phyloP scores from a whole-genome alignment of 2,113 vertebrate genomes.

The Pedionomus torquatus region DNA sequence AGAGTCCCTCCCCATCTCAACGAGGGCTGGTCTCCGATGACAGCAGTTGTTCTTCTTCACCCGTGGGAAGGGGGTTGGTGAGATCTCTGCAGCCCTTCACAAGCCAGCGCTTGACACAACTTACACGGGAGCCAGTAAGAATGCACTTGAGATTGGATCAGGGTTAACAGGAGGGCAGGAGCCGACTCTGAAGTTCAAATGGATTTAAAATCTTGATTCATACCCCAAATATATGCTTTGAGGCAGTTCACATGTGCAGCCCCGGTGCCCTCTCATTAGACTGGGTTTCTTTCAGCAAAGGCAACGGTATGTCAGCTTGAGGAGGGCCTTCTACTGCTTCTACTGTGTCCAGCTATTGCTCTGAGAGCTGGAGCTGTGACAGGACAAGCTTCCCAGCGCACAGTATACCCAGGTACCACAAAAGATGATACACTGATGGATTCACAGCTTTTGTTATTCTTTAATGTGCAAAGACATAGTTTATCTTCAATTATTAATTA shows the following conservation, averaged over 20 bases:
- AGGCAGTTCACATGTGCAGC: not conserved
- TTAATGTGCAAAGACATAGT: not conserved
- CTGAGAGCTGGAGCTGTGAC: not conserved
- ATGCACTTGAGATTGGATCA: not conserved
- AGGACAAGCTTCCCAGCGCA: not conserved
- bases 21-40: too few relatives aligned
- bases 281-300: not conserved
- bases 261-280: not conserved
- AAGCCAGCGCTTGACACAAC: not conserved
- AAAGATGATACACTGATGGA: not conserved
- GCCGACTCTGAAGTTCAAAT: not conserved
- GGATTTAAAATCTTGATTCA: not conserved
- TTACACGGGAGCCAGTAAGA: not conserved
- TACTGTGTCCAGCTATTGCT: not conserved
- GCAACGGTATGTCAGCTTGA: not conserved
- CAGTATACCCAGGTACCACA: not conserved
- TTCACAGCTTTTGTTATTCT: not conserved
- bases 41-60: not conserved
- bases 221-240: not conserved
- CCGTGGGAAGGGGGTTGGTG: not conserved
- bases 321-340: not conserved
- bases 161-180: not conserved
- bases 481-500: not conserved
- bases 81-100: not conserved
- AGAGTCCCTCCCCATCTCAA: too few relatives aligned